phyloP scores from a whole-genome alignment of 2,797 vertebrate genomes.

The Lepus townsendii region DNA sequence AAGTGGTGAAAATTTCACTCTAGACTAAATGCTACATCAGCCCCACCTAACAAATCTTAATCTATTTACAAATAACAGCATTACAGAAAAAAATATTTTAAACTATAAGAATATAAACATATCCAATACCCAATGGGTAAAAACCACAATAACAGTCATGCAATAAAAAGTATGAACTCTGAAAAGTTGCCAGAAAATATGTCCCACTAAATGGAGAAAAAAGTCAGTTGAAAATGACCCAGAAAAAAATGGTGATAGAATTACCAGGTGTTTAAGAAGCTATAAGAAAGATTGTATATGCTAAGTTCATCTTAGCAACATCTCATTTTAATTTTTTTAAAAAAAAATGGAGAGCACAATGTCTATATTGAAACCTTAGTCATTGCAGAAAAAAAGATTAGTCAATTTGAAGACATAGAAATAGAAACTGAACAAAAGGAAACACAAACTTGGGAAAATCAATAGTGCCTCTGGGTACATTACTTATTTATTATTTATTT shows the following conservation, averaged over 20 bases:
- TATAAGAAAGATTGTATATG: neutral
- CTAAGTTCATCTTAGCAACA: constrained; percentile 29
- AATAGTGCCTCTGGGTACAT: neutral
- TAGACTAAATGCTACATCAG: neutral
- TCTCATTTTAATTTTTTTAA: neutral
- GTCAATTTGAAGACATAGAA: neutral
- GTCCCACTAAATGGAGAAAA: neutral
- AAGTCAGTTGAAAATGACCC: neutral
- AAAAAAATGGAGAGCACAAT: neutral
- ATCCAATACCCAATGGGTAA: neutral
- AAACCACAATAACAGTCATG: neutral
- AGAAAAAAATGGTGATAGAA: neutral
- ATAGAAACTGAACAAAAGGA: neutral
- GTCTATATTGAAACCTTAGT: constrained; percentile 32
- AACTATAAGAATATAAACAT: neutral
- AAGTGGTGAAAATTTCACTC: neutral
- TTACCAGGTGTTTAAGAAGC: constrained; percentile 31
- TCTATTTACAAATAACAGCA: neutral
- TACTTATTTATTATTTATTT: no score
- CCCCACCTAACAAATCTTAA: neutral
- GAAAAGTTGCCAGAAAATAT: neutral
- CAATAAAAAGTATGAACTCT: neutral
- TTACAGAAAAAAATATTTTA: neutral
- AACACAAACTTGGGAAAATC: neutral
- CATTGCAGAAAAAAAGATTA: neutral